phyloP scores from a whole-genome alignment of 2,888 invertebrate species.

The Odontocolon sp. region DNA sequence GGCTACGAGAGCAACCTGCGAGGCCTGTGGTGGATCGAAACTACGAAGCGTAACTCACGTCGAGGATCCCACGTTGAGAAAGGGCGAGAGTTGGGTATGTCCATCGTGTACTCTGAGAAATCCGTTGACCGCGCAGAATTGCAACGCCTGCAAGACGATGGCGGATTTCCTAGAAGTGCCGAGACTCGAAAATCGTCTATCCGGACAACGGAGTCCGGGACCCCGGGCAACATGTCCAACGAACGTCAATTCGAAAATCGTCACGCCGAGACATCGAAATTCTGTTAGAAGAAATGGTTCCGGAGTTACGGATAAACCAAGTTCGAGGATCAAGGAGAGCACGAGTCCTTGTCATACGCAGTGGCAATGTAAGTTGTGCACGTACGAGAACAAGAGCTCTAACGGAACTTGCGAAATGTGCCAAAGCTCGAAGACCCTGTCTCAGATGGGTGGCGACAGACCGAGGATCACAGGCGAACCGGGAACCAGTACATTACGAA shows the following conservation, averaged over 20 bases:
- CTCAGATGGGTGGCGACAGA: slow-evolving; percentile 74
- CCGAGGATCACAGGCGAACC: slow-evolving; percentile 78
- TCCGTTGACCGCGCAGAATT: slow-evolving; percentile 85
- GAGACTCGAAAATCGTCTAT: slow-evolving; percentile 67
- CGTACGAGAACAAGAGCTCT: slow-evolving; percentile 87
- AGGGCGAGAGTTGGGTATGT: slow-evolving; percentile 87
- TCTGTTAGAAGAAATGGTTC: slow-evolving; percentile 76
- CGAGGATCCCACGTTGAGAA: slow-evolving; percentile 87
- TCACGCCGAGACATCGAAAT: slow-evolving; percentile 78
- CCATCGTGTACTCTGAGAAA: slow-evolving; percentile 92
- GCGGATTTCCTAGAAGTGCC: slow-evolving; percentile 80
- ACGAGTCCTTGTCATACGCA: slow-evolving; percentile 55
- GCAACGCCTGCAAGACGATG: slow-evolving; percentile 89
- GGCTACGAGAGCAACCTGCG: slow-evolving; percentile 87
- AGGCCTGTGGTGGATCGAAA: slow-evolving; percentile 93
- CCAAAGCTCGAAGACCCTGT: slow-evolving; percentile 83
- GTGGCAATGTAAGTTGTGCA: slow-evolving; percentile 92
- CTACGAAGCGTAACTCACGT: slow-evolving; percentile 85
- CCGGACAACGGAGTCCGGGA: slow-evolving; percentile 77
- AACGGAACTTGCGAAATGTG: slow-evolving; percentile 89
- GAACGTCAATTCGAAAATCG: slow-evolving; percentile 72
- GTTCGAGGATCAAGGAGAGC: slow-evolving; percentile 73
- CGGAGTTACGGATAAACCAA: slow-evolving; percentile 71
- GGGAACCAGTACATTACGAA: slow-evolving; percentile 79
- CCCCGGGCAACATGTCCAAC: slow-evolving; percentile 69